Conservation (phyloP, 2,888 invertebrate species). For the Nymphalis polychloros region DNA sequence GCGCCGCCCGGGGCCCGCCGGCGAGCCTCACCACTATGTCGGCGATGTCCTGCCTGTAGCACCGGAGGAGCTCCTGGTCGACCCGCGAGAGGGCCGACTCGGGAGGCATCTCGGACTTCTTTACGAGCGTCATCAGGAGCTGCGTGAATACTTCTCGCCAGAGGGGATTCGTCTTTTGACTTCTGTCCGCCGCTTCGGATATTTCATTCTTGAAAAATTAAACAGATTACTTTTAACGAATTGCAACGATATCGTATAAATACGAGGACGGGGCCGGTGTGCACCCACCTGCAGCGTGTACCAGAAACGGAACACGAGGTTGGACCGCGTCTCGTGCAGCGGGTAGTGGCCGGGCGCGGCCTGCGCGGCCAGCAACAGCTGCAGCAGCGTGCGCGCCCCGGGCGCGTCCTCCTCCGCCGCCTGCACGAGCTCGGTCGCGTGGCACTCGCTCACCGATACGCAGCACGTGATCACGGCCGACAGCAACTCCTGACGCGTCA, state of each 20-base stretch:
- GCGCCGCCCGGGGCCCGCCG: background rate
- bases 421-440: constrained; percentile 78
- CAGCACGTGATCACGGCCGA: constrained; percentile 85
- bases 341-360: constrained; percentile 91
- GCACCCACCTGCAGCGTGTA: constrained; percentile 90
- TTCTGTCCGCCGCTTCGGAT: constrained; percentile 63
- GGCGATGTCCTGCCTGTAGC: constrained; percentile 92
- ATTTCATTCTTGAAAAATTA: constrained; percentile 82
- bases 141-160: constrained; percentile 91
- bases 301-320: constrained; percentile 94
- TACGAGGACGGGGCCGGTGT: background rate
- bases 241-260: too few relatives aligned
- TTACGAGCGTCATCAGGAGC: constrained; percentile 87
- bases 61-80: constrained; percentile 92
- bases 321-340: constrained; percentile 92
- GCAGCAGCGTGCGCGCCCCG: constrained; percentile 63
- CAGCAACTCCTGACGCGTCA: constrained; percentile 83
- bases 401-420: constrained; percentile 54
- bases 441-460: constrained; percentile 87
- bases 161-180: constrained; percentile 64
- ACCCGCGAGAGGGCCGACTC: constrained; percentile 85
- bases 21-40: constrained; percentile 87
- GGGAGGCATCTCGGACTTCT: constrained; percentile 90
- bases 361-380: constrained; percentile 89
- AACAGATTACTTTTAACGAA: too few relatives aligned